Conservation (phyloP, 2,888 invertebrate species). For the Scaptomyza reducta region DNA sequence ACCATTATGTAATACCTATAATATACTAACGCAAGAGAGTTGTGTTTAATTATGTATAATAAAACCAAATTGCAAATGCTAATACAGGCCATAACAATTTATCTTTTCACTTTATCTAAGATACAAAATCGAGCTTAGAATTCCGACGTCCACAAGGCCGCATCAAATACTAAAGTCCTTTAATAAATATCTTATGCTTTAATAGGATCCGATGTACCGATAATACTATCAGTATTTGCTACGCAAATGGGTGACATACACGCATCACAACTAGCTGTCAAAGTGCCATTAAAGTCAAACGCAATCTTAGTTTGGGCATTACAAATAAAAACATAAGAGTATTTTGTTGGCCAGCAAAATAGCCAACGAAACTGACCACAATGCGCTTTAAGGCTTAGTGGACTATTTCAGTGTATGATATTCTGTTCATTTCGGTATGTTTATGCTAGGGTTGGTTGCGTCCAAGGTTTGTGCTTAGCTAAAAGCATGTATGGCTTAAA, state of each 20-base stretch:
- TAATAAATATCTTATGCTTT: background rate
- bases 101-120: background rate
- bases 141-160: too few species aligned
- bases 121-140: too few species aligned
- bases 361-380: constrained; percentile 56
- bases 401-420: constrained; percentile 8
- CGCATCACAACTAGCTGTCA: constrained; percentile 13
- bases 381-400: constrained; percentile 68
- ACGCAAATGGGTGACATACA: constrained; percentile 33
- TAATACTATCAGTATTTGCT: constrained; percentile 41
- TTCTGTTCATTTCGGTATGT: constrained; percentile 14
- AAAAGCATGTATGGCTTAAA: constrained; percentile 30
- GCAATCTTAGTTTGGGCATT: constrained; percentile 23
- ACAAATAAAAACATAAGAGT: constrained; percentile 30
- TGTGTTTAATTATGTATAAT: constrained; percentile 3
- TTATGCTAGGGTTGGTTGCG: constrained; percentile 23
- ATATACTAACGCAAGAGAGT: constrained; percentile 10
- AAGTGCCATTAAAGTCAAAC: constrained; percentile 46
- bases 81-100: constrained; percentile 39
- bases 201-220: background rate
- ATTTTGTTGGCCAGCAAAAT: constrained; percentile 26
- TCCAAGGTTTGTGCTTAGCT: constrained; percentile 44
- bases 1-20: background rate
- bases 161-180: background rate
- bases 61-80: constrained; percentile 54